phyloP scores from a whole-genome alignment of 2,888 invertebrate species.

The Lasioglossum vierecki region DNA sequence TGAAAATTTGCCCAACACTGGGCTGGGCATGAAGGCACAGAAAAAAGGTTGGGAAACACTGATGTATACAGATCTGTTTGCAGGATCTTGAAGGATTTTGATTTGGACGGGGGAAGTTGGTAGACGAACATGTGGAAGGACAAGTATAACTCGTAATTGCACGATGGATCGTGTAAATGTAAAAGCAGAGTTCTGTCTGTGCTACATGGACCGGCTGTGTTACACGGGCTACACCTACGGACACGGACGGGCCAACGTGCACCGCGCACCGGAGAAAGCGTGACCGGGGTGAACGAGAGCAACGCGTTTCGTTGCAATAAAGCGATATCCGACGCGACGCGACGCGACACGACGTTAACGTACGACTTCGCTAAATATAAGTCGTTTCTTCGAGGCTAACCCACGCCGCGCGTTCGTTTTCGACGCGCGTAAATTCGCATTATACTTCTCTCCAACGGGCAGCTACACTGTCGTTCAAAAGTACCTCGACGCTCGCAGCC shows the following conservation, averaged over 20 bases:
- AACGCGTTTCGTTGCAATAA: constrained; percentile 51
- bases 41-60: too few relatives aligned
- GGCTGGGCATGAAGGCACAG: too few relatives aligned
- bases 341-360: constrained; percentile 34
- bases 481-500: not conserved
- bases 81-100: not conserved
- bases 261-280: constrained; percentile 52
- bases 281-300: constrained; percentile 57
- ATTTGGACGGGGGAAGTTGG: not conserved
- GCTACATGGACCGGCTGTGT: not conserved
- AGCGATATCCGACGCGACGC: constrained; percentile 31
- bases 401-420: constrained; percentile 37
- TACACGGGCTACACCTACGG: not conserved
- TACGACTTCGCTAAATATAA: constrained; percentile 57
- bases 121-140: not conserved
- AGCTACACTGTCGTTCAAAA: not conserved
- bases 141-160: constrained; percentile 16
- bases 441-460: not conserved
- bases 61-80: not conserved
- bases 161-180: constrained; percentile 36
- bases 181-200: constrained; percentile 44
- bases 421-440: constrained; percentile 9
- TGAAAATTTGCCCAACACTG: too few relatives aligned
- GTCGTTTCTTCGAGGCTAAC: constrained; percentile 31
- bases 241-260: too few relatives aligned